phyloP scores from a whole-genome alignment of 2,113 vertebrate species.

The Tapirus terrestris region DNA sequence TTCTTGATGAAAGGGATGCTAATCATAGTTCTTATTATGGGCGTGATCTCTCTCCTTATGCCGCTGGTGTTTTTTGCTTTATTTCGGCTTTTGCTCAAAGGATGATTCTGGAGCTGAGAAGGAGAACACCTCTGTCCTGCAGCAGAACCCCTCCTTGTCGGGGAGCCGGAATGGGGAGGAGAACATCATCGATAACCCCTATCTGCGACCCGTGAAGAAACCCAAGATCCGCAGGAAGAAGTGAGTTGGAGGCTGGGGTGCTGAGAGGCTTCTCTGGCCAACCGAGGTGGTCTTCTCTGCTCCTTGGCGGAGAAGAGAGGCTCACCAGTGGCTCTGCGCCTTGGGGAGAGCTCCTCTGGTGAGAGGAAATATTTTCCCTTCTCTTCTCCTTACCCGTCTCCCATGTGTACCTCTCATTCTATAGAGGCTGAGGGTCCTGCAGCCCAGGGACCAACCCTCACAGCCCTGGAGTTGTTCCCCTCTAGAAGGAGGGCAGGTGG shows the following conservation, averaged over 20 bases:
- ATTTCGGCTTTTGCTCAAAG: conserved; percentile 81
- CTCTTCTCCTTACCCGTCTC: background rate
- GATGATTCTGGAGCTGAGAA: conserved; percentile 95
- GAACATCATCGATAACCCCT: conserved; percentile 96
- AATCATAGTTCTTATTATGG: background rate
- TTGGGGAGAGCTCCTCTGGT: background rate
- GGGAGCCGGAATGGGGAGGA: conserved; percentile 93
- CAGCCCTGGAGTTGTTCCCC: background rate
- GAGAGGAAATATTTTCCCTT: background rate
- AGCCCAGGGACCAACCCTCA: background rate
- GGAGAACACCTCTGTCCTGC: conserved; percentile 93
- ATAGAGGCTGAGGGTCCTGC: background rate
- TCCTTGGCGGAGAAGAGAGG: background rate
- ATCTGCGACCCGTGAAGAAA: conserved; percentile 97
- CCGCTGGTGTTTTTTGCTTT: background rate
- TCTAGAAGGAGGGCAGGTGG: background rate
- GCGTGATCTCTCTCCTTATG: background rate
- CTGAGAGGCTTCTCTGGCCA: background rate
- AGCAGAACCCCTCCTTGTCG: conserved; percentile 89
- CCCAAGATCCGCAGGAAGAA: conserved; percentile 99
- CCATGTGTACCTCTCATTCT: background rate
- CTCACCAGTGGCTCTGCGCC: background rate
- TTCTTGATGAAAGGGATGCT: background rate
- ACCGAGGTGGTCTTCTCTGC: background rate
- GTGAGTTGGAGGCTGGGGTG: conserved; percentile 83